Percentiles rank a stretch among this genome's conserved stretches.
Evolutionary conservation across 2,888 invertebrate genomes (phyloP).

Genomic region (Chymomyza fuscimana): DNA sequence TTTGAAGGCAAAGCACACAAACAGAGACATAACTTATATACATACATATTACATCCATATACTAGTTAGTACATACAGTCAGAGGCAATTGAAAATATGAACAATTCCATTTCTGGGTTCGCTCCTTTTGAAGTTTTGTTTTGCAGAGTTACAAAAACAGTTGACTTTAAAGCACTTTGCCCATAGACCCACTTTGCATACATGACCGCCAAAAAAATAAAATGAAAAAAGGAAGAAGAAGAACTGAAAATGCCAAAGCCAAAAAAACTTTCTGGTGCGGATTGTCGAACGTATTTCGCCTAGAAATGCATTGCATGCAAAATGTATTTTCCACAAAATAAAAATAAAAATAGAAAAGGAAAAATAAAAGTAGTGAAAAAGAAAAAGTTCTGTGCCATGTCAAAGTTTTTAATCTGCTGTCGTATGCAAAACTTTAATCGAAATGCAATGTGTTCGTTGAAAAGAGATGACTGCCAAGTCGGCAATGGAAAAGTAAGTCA

Average conservation of each 20-base stretch:
- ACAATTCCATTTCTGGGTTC: constrained; percentile 2
- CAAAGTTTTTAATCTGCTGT: constrained; percentile 69
- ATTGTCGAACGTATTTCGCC: constrained; percentile 4
- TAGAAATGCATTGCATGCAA: constrained; percentile 39
- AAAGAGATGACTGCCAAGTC: constrained; percentile 17
- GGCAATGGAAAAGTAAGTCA: constrained; percentile 57
- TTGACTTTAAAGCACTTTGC: constrained; percentile 9
- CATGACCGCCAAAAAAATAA: constrained; percentile 1
- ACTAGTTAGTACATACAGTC: background rate
- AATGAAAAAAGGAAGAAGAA: background rate
- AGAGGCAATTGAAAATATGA: background rate
- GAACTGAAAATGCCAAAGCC: constrained; percentile 1
- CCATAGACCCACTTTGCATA: constrained; percentile 8
- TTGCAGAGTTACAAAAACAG: background rate
- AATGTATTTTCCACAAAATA: constrained; percentile 33
- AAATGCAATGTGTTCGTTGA: constrained; percentile 45
- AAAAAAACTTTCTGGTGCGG: background rate
- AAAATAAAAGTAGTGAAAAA: constrained; percentile 10
- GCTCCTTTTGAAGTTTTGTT: background rate
- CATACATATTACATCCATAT: background rate
- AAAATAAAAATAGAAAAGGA: background rate
- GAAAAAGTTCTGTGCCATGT: constrained; percentile 44
- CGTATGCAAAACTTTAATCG: constrained; percentile 71
- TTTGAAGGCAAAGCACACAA: background rate
- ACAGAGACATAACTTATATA: background rate